A percentile compares a stretch with the other conserved stretches of the same genome.
Evolutionary conservation across 1,140 invertebrate species (phyloP).

Genomic region (Tetragnatha versicolor): DNA sequence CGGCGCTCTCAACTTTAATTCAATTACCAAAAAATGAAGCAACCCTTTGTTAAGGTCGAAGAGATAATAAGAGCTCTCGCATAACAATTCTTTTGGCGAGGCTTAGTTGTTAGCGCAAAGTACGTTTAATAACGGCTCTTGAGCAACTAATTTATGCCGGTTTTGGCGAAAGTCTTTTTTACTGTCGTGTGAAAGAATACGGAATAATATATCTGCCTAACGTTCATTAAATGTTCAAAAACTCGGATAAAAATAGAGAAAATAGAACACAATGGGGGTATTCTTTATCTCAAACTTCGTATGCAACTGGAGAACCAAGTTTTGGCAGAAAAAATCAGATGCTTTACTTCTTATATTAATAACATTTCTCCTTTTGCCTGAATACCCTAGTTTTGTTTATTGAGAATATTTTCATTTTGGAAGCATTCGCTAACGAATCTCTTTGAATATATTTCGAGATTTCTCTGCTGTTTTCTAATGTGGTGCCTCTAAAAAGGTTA

Average conservation of each 20-base stretch:
- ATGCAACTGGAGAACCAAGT: background rate
- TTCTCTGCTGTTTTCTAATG: conserved; percentile 1
- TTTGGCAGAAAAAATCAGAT: background rate
- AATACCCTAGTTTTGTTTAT: conserved; percentile 13
- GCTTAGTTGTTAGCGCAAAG: background rate
- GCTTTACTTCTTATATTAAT: conserved; percentile 12
- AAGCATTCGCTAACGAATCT: background rate
- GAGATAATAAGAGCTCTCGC: background rate
- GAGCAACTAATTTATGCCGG: conserved; percentile 2
- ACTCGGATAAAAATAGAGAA: conserved; percentile 2
- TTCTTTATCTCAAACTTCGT: conserved; percentile 8
- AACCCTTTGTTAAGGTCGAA: background rate
- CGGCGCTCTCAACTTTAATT: background rate
- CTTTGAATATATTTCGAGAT: conserved; percentile 8
- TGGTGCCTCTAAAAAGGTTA: conserved; percentile 1
- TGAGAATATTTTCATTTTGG: conserved; percentile 10
- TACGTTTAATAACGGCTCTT: conserved; percentile 10
- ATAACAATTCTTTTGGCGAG: background rate
- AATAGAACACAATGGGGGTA: conserved; percentile 4
- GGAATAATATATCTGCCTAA: conserved; percentile 15
- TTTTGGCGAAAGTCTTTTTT: conserved; percentile 17
- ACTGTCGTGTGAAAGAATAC: background rate
- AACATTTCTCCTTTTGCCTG: background rate
- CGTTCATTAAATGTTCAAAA: conserved; percentile 34
- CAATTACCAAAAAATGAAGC: background rate